Conservation (phyloP, 2,113 vertebrate species). For the Passerina amoena region DNA sequence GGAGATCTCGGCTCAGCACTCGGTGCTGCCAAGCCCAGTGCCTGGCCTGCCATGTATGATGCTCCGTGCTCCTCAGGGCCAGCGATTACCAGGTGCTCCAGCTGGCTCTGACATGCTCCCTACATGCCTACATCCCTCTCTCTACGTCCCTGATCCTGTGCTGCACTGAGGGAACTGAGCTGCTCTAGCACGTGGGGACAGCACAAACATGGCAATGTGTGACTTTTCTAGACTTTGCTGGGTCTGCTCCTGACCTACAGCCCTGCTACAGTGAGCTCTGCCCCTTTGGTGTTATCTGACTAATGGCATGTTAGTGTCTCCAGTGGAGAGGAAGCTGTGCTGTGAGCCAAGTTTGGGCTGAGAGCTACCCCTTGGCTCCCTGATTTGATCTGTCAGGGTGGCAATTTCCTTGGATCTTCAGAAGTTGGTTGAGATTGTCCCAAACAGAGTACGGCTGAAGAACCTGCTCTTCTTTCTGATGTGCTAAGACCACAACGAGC, state of each 20-base stretch:
- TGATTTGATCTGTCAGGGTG: neutral
- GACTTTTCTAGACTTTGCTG: neutral
- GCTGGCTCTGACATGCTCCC: neutral
- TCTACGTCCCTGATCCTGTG: neutral
- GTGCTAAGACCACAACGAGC: neutral
- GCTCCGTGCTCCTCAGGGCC: neutral
- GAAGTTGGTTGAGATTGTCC: neutral
- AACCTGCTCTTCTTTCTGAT: neutral
- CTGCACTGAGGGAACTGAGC: neutral
- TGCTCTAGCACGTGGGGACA: neutral
- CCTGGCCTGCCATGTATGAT: neutral
- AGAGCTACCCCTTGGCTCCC: neutral
- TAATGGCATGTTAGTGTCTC: rapidly evolving
- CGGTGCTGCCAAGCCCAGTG: neutral
- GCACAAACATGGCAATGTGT: neutral
- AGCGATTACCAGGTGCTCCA: neutral
- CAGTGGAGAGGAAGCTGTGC: neutral
- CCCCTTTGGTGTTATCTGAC: neutral
- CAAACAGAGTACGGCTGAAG: neutral
- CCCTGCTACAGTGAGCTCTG: neutral
- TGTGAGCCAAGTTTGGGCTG: neutral
- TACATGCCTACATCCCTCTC: neutral
- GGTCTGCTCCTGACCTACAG: neutral
- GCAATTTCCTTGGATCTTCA: neutral
- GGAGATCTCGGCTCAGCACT: rapidly evolving